These are phyloP conservation scores for Dicaeum eximium DNA, from an alignment of 2,113 vertebrate genomes.

Conservation along the genomic window DNA sequence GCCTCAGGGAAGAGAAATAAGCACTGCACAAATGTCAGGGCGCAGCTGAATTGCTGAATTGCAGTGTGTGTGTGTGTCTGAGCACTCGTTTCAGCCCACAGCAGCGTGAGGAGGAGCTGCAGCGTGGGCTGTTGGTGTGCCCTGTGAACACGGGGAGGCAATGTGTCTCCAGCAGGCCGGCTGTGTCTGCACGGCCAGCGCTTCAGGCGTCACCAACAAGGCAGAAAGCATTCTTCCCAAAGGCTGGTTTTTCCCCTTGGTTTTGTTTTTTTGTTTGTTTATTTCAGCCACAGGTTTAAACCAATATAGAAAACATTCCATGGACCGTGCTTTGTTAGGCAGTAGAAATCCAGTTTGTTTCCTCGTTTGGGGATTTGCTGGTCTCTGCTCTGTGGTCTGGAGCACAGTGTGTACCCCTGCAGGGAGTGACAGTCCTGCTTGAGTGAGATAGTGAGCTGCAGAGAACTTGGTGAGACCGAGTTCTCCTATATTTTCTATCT, in stretches of 20 bases:
- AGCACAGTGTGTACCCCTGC: not conserved
- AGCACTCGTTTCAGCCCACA: not conserved
- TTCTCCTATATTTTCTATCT: not conserved
- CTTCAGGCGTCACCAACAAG: not conserved
- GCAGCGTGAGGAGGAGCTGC: not conserved
- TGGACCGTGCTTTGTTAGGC: not conserved
- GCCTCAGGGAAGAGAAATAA: not conserved
- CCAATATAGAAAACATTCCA: not conserved
- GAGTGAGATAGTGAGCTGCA: not conserved
- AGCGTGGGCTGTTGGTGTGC: not conserved
- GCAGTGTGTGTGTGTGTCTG: not conserved
- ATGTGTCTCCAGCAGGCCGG: not conserved
- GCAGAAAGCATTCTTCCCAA: not conserved
- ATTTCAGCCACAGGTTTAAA: not conserved
- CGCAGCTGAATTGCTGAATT: not conserved
- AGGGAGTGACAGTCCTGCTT: not conserved
- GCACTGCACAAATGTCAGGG: not conserved
- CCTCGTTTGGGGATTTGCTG: not conserved
- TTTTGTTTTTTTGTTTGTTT: not conserved
- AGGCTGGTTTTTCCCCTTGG: not conserved
- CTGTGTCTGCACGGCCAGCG: not conserved
- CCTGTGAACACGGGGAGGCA: not conserved
- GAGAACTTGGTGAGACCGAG: not conserved
- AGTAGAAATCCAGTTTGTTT: rapidly evolving
- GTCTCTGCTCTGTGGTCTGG: not conserved